Percentiles rank a stretch among this genome's conserved stretches.
phyloP scores from a whole-genome alignment of 2,888 invertebrate species.

The Helicoverpa assulta region DNA sequence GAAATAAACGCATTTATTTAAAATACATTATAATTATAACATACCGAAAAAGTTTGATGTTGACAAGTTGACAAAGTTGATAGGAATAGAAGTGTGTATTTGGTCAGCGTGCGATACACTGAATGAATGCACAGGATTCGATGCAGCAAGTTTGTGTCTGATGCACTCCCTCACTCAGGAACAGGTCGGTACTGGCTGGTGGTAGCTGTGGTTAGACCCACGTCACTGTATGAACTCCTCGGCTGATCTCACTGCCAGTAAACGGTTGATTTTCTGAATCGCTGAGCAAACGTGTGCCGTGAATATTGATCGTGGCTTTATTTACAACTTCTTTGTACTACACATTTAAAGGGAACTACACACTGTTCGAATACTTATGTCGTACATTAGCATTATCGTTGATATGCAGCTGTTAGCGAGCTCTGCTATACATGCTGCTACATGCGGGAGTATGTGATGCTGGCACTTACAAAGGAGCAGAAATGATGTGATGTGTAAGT shows the following conservation, averaged over 20 bases:
- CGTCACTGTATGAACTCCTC: neutral
- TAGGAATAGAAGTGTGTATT: no score
- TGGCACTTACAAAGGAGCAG: neutral
- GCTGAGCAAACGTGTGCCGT: constrained; percentile 38
- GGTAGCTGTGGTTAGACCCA: no score
- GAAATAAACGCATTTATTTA: no score
- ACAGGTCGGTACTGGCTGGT: no score
- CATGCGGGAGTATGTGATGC: no score
- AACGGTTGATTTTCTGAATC: constrained; percentile 56
- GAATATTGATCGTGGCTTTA: constrained; percentile 45
- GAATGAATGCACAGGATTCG: no score
- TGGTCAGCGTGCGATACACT: no score
- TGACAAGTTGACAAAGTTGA: no score
- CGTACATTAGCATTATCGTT: constrained; percentile 7
- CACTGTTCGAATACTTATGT: constrained; percentile 40
- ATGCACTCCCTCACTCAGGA: no score
- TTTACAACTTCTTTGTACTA: constrained; percentile 44
- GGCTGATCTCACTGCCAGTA: constrained; percentile 24
- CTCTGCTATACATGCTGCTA: neutral
- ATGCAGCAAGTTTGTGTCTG: no score
- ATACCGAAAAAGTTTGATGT: no score
- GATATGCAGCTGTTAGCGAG: neutral
- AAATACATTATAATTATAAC: no score
- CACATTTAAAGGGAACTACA: constrained; percentile 49
- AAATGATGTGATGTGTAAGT: neutral